A percentile compares a stretch with the other conserved stretches of the same genome.
These are phyloP conservation scores for Holothuria scabra DNA, from an alignment of 53 echinoderm and acorn worm species.

Conservation along the genomic window DNA sequence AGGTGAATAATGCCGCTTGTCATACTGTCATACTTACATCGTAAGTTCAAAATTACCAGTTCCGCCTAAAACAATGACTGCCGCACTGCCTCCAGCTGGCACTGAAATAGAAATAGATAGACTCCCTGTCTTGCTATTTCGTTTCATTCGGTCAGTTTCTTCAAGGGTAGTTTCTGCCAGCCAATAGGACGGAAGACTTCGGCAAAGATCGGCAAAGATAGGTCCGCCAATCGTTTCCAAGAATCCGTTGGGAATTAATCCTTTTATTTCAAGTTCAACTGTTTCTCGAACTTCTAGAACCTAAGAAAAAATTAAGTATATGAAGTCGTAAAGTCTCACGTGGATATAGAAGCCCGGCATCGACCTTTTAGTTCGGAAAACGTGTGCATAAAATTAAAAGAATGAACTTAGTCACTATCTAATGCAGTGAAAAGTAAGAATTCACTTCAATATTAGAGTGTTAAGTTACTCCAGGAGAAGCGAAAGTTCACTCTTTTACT, in stretches of 20 bases:
- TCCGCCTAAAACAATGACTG: not conserved
- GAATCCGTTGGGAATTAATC: constrained; percentile 5
- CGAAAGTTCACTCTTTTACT: no score
- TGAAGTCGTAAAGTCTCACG: no score
- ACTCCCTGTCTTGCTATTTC: no score
- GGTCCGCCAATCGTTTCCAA: not conserved
- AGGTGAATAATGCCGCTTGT: no score
- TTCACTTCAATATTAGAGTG: no score
- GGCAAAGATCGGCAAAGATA: constrained; percentile 11
- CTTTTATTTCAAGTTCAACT: not conserved
- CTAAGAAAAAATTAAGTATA: not conserved
- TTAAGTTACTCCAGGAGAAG: no score
- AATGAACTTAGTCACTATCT: no score
- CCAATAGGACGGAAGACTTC: constrained; percentile 3
- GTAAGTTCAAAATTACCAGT: not conserved
- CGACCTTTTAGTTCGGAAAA: no score
- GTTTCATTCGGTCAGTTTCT: not conserved
- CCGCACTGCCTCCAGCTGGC: not conserved
- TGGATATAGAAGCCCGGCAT: no score
- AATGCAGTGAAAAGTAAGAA: no score
- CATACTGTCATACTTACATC: not conserved
- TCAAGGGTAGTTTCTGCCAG: not conserved
- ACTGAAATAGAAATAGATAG: not conserved
- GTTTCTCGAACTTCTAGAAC: not conserved
- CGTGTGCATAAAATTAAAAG: no score